Evolutionary conservation across 2,888 invertebrate genomes (phyloP).

Genomic region (Coenonympha glycerion): DNA sequence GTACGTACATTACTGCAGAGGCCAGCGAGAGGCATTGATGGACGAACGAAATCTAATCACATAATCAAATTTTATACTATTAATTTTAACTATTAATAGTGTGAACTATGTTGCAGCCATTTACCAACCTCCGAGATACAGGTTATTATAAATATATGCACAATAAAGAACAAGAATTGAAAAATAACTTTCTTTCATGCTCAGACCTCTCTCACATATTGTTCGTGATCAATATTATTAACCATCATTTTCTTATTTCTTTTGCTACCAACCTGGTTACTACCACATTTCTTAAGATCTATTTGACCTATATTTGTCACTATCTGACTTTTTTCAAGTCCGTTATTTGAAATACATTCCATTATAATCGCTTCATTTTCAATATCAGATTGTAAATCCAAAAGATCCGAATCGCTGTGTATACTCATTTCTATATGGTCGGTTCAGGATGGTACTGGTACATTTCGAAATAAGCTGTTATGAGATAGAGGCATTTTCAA

Average conservation of each 20-base stretch:
- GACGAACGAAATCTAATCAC: too few species aligned
- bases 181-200: conserved; percentile 2
- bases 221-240: conserved; percentile 1
- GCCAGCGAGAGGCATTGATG: too few species aligned
- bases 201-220: conserved; percentile 1
- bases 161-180: too few species aligned
- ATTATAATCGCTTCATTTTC: background rate
- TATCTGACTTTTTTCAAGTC: background rate
- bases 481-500: too few species aligned
- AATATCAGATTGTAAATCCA: background rate
- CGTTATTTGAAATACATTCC: background rate
- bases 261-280: background rate
- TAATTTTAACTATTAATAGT: too few species aligned
- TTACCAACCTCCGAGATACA: too few species aligned
- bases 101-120: too few species aligned
- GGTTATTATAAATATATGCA: too few species aligned
- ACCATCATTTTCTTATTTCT: background rate
- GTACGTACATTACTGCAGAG: too few species aligned
- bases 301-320: conserved; percentile 2
- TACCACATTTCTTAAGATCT: conserved; percentile 1
- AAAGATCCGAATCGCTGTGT: background rate
- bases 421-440: background rate
- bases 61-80: too few species aligned
- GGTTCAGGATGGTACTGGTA: too few species aligned
- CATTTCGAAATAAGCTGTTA: too few species aligned